Percentiles rank a stretch among this genome's conserved stretches.
Evolutionary conservation across 2,113 vertebrate species (phyloP).

Genomic region (Pituophis catenifer): DNA sequence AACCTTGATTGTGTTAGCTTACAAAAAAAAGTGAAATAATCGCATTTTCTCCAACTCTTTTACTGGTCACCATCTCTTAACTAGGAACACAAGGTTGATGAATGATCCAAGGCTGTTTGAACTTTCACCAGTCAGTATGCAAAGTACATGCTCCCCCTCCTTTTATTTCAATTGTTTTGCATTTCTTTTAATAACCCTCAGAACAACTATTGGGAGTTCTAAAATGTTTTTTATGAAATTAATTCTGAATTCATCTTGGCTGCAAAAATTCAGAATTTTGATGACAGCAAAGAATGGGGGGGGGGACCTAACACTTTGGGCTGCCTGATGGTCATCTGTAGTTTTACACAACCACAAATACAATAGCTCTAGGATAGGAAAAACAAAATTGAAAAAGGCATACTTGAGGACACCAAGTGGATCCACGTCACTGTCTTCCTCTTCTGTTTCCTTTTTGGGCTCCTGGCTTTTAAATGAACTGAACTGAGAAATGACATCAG

Average conservation of each 20-base stretch:
- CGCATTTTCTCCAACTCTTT: not conserved
- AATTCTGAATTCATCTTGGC: not conserved
- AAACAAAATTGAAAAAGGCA: slow-evolving; percentile 6
- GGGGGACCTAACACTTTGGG: not conserved
- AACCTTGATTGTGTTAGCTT: not conserved
- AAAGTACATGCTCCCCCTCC: not conserved
- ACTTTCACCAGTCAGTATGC: not conserved
- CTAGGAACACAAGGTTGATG: no score
- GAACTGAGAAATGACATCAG: slow-evolving; percentile 36
- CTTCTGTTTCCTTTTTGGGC: not conserved
- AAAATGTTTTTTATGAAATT: not conserved
- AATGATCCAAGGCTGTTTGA: not conserved
- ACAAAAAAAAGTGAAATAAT: not conserved
- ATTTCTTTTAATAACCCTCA: not conserved
- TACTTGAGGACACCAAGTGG: slow-evolving; percentile 82
- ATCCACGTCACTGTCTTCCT: slow-evolving; percentile 73
- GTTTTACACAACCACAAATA: not conserved
- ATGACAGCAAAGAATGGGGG: not conserved
- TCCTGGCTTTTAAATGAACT: slow-evolving; percentile 4
- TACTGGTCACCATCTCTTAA: not conserved
- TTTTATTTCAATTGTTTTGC: not conserved
- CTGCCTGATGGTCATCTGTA: not conserved
- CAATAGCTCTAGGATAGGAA: not conserved
- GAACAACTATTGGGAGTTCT: not conserved
- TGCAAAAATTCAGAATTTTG: not conserved